phyloP scores from a whole-genome alignment of 2,888 invertebrate species.

The Polyploca ridens region DNA sequence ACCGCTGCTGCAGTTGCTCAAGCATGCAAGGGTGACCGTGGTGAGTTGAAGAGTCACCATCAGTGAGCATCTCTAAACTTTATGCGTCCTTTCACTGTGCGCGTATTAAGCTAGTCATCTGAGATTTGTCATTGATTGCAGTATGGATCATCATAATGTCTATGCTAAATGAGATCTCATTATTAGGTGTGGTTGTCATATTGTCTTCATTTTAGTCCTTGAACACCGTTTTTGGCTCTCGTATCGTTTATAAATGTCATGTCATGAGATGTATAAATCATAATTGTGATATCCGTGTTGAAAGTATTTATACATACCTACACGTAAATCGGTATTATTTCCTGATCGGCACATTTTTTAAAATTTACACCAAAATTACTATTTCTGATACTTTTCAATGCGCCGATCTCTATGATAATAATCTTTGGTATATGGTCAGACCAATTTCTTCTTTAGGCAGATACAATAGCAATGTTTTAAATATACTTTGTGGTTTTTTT shows the following conservation, averaged over 20 bases:
- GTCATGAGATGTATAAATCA: neutral
- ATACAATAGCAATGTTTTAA: neutral
- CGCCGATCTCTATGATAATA: neutral
- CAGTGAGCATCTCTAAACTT: constrained; percentile 19
- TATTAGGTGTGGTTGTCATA: neutral
- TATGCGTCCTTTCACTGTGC: neutral
- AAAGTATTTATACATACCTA: neutral
- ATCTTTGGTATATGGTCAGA: neutral
- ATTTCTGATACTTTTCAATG: neutral
- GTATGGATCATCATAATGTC: neutral
- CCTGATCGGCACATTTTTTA: neutral
- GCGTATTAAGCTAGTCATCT: constrained; percentile 22
- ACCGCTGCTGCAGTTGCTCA: constrained; percentile 67
- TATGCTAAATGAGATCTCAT: neutral
- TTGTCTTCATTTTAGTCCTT: neutral
- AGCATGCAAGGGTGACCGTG: constrained; percentile 63
- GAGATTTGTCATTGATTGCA: constrained; percentile 1
- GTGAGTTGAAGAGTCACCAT: constrained; percentile 60
- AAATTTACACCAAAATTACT: neutral
- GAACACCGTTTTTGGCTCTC: neutral
- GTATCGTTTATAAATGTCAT: neutral
- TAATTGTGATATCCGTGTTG: neutral
- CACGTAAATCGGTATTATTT: neutral
- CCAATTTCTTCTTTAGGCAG: neutral
- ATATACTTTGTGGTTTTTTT: neutral